Percentiles rank a stretch among this genome's conserved stretches.
Evolutionary conservation across 2,888 invertebrate genomes (phyloP).

Genomic region (Aspidiotus rigidus): DNA sequence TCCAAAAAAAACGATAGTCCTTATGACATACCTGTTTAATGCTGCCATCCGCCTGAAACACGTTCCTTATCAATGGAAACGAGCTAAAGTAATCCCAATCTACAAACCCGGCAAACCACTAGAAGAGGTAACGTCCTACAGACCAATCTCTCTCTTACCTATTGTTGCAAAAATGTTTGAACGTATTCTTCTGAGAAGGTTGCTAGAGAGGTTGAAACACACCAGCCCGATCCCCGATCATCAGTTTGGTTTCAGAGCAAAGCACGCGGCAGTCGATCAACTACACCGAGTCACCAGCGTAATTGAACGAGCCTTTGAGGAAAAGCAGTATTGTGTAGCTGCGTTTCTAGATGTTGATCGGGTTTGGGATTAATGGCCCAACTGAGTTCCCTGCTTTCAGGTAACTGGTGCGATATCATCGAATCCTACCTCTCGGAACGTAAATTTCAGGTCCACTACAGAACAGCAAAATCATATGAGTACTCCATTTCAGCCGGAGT

Average conservation of each 20-base stretch:
- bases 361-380: conserved; percentile 5
- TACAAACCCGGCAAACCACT: conserved; percentile 23
- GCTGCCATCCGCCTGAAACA: conserved; percentile 36
- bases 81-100: conserved; percentile 23
- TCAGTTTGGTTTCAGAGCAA: conserved; percentile 8
- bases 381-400: conserved; percentile 12
- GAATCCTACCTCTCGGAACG: conserved; percentile 6
- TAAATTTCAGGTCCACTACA: background rate
- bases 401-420: conserved; percentile 9
- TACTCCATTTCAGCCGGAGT: conserved; percentile 2
- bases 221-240: conserved; percentile 1
- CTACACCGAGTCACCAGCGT: background rate
- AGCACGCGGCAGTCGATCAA: conserved; percentile 4
- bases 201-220: background rate
- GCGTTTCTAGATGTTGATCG: conserved; percentile 9
- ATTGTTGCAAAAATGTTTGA: background rate
- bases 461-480: background rate
- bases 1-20: conserved; percentile 36
- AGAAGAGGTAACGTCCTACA: background rate
- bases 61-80: conserved; percentile 38
- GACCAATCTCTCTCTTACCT: conserved; percentile 10
- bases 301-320: background rate
- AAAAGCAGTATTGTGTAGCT: background rate
- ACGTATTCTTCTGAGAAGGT: background rate
- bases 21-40: conserved; percentile 38